Percentiles rank a stretch among this genome's conserved stretches.
Evolutionary conservation across 2,888 invertebrate species (phyloP).

Genomic region (Eugnorisma glareosa): DNA sequence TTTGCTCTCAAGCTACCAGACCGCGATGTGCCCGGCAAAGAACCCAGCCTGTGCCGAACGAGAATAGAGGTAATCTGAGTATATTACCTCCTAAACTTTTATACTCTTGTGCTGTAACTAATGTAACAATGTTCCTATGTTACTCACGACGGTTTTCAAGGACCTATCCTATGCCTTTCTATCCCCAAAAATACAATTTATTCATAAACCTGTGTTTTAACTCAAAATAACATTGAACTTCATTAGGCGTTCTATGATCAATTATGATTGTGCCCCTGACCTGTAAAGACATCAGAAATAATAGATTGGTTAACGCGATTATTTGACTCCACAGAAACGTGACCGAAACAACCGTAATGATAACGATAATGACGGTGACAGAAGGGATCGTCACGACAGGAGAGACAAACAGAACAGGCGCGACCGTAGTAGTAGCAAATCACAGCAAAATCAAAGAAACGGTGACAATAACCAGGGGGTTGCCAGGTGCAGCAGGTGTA

Average conservation of each 20-base stretch:
- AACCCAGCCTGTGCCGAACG: conserved; percentile 54
- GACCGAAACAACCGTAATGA: conserved; percentile 11
- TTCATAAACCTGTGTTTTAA: not conserved
- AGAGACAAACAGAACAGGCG: not conserved
- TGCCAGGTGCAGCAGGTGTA: conserved; percentile 5
- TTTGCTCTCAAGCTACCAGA: conserved; percentile 61
- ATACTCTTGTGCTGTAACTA: not conserved
- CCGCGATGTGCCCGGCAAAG: conserved; percentile 60
- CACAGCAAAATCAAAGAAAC: conserved; percentile 14
- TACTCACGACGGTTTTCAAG: not conserved
- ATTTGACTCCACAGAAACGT: conserved; percentile 40
- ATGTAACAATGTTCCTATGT: not conserved
- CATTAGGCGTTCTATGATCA: not conserved
- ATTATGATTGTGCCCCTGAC: not conserved
- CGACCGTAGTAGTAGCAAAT: not conserved
- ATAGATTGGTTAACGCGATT: not conserved
- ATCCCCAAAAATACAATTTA: not conserved
- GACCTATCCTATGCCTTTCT: not conserved
- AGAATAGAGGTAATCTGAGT: conserved; percentile 48
- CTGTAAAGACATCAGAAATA: not conserved
- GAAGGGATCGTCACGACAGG: conserved; percentile 1
- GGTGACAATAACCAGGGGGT: not conserved
- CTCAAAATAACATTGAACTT: not conserved
- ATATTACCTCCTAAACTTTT: conserved; percentile 22
- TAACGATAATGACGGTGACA: conserved; percentile 14